phyloP scores from a whole-genome alignment of 1,140 invertebrate genomes.

The Drosophila ogumai region DNA sequence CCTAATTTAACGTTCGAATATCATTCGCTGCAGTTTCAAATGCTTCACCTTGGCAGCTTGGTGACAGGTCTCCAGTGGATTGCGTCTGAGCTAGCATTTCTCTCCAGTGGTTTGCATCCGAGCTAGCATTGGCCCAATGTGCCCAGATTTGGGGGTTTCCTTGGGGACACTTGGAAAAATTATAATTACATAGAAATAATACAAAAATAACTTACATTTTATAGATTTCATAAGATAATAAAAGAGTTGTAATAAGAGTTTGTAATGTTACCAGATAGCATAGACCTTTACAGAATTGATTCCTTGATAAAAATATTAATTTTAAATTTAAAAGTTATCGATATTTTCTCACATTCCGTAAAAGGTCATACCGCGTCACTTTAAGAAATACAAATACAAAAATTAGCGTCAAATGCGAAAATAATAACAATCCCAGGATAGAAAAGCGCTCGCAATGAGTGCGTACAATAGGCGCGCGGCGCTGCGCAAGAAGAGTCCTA shows the following conservation, averaged over 20 bases:
- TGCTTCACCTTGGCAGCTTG: background rate
- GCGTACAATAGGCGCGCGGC: constrained; percentile 51
- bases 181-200: too few species aligned
- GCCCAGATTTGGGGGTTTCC: too few species aligned
- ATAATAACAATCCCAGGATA: constrained; percentile 34
- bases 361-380: constrained; percentile 1
- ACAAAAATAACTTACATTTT: too few species aligned
- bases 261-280: too few species aligned
- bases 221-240: too few species aligned
- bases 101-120: background rate
- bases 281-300: too few species aligned
- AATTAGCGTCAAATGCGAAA: constrained; percentile 37
- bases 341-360: background rate
- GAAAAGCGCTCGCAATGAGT: constrained; percentile 56
- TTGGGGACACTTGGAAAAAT: too few species aligned
- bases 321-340: too few species aligned
- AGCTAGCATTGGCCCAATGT: background rate
- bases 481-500: constrained; percentile 37
- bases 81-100: background rate
- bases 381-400: constrained; percentile 15
- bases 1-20: background rate
- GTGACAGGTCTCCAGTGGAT: background rate
- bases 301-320: too few species aligned
- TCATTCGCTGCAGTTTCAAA: background rate
- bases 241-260: too few species aligned